phyloP scores from a whole-genome alignment of 1,140 invertebrate genomes.

The Drosophila triauraria region DNA sequence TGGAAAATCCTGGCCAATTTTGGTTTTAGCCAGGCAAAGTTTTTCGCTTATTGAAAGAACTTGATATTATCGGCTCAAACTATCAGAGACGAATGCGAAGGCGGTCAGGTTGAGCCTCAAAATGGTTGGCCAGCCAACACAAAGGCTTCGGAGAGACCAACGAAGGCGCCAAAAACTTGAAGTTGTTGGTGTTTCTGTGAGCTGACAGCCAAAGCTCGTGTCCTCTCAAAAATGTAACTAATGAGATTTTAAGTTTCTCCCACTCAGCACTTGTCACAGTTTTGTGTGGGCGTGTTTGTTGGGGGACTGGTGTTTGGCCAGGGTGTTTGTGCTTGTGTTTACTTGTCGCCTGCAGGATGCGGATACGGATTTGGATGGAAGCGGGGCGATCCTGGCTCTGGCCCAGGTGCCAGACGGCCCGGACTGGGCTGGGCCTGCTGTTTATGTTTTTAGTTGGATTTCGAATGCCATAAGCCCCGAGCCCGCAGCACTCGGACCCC shows the following conservation, averaged over 20 bases:
- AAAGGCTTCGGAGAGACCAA: conserved; percentile 3
- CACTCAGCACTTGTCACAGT: conserved; percentile 3
- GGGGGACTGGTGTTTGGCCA: conserved; percentile 12
- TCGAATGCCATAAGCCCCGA: conserved; percentile 8
- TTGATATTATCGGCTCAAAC: conserved; percentile 28
- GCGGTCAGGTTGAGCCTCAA: conserved; percentile 9
- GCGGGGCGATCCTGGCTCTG: conserved; percentile 13
- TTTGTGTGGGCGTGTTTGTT: conserved; percentile 22
- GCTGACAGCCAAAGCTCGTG: conserved; percentile 35
- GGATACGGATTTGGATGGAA: conserved; percentile 42
- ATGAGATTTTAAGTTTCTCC: conserved; percentile 56
- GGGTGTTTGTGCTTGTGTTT: conserved; percentile 50
- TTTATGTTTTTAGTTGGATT: conserved; percentile 32
- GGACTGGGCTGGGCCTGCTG: conserved; percentile 3
- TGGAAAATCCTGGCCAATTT: background rate
- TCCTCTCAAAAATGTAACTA: conserved; percentile 56
- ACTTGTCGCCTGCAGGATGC: conserved; percentile 49
- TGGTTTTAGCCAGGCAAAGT: conserved; percentile 13
- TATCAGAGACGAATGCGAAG: conserved; percentile 16
- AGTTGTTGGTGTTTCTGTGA: conserved; percentile 8
- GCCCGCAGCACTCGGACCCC: conserved; percentile 46
- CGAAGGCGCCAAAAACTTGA: conserved; percentile 17
- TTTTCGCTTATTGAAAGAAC: conserved; percentile 26
- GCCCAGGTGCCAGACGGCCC: conserved; percentile 21
- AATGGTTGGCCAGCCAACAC: conserved; percentile 4